Evolutionary conservation across 2,888 invertebrate species (phyloP).

Genomic region (Cephus sareptanus): DNA sequence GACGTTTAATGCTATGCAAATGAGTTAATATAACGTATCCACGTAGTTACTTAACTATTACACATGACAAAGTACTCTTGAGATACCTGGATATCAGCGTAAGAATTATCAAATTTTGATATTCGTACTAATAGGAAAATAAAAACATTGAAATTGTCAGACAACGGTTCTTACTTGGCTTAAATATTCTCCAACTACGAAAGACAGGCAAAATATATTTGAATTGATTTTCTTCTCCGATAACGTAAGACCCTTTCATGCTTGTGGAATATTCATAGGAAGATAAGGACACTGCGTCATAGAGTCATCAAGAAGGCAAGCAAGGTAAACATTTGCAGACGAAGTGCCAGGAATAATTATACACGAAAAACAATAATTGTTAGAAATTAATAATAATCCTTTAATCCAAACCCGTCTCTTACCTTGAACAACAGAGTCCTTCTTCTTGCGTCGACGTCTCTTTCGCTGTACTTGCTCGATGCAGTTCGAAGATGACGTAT

Average conservation of each 20-base stretch:
- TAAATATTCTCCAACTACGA: background rate
- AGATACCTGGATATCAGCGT: background rate
- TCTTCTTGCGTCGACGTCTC: conserved; percentile 41
- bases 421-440: conserved; percentile 7
- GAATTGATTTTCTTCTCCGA: background rate
- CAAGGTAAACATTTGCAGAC: no score
- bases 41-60: background rate
- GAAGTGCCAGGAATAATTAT: no score
- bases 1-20: background rate
- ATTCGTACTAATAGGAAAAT: background rate
- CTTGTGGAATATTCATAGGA: no score
- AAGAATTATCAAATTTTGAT: background rate
- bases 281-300: no score
- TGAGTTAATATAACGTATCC: background rate
- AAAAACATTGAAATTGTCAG: background rate
- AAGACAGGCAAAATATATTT: background rate
- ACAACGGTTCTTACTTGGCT: background rate
- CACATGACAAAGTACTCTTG: background rate
- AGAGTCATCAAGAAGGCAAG: no score
- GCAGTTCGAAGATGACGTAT: conserved; percentile 51
- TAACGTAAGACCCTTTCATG: no score
- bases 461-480: conserved; percentile 33
- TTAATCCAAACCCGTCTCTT: background rate
- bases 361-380: background rate
- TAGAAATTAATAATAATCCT: background rate